Evolutionary conservation across 2,888 invertebrate species (phyloP).

Genomic region (Uloborus plumipes): DNA sequence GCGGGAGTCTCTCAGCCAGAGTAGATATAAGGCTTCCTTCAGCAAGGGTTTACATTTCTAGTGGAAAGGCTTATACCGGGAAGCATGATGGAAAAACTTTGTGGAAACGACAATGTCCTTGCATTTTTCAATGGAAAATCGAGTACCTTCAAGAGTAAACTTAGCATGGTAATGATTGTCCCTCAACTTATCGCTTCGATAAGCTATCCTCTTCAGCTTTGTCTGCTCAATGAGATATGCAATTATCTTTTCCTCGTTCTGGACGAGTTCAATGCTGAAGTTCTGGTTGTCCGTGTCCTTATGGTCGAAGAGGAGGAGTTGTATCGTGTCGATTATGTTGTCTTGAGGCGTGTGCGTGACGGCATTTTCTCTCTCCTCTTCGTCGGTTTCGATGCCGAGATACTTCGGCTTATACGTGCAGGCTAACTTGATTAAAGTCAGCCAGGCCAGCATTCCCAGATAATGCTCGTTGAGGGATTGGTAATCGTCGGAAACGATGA

Average conservation of each 20-base stretch:
- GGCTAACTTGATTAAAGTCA: conserved; percentile 51
- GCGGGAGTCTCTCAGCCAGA: no score
- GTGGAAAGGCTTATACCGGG: no score
- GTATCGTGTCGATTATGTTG: conserved; percentile 30
- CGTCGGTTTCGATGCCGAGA: conserved; percentile 22
- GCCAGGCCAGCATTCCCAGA: conserved; percentile 43
- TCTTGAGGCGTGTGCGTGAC: conserved; percentile 35
- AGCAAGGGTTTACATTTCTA: no score
- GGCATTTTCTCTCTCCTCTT: neutral
- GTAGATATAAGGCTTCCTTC: no score
- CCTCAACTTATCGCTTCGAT: neutral
- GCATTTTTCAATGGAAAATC: conserved; percentile 44
- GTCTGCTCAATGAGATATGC: conserved; percentile 24
- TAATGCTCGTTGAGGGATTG: conserved; percentile 19
- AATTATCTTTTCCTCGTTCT: conserved; percentile 13
- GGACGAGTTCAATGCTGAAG: conserved; percentile 25
- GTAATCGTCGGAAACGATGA: neutral
- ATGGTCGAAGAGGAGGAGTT: conserved; percentile 23
- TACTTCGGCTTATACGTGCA: conserved; percentile 55
- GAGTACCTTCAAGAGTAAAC: conserved; percentile 44
- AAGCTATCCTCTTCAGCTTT: conserved; percentile 29
- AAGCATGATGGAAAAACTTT: neutral
- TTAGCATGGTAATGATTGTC: conserved; percentile 2
- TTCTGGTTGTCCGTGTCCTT: conserved; percentile 2
- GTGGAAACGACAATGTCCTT: conserved; percentile 39